Evolutionary conservation across 2,888 invertebrate genomes (phyloP).

Genomic region (Antitype chi): DNA sequence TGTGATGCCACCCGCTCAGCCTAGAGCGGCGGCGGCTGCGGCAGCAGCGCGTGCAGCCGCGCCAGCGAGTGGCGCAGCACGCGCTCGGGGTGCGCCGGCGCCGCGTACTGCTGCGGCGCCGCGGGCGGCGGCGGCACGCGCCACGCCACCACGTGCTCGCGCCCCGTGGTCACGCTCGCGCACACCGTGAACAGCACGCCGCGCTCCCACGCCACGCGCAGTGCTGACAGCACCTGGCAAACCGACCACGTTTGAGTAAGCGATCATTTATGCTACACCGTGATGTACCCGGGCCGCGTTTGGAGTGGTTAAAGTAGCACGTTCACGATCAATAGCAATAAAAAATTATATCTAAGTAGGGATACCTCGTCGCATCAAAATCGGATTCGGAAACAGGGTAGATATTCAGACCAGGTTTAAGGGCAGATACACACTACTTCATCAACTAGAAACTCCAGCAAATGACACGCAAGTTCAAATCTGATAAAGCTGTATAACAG

Average conservation of each 20-base stretch:
- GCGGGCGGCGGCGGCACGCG: conserved; percentile 84
- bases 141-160: conserved; percentile 98
- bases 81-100: conserved; percentile 63
- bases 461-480: no score
- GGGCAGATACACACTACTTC: no score
- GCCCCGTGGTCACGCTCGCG: conserved; percentile 96
- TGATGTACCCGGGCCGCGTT: background rate
- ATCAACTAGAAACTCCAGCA: no score
- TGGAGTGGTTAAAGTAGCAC: background rate
- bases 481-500: no score
- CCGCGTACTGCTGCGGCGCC: conserved; percentile 70
- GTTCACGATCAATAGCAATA: background rate
- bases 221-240: conserved; percentile 92
- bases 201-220: conserved; percentile 96
- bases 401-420: no score
- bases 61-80: conserved; percentile 61
- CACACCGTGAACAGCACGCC: conserved; percentile 96
- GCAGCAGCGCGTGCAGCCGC: conserved; percentile 42
- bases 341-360: background rate
- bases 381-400: background rate
- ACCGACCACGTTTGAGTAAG: background rate
- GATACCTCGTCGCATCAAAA: background rate
- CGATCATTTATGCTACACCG: background rate
- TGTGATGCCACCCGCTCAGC: background rate
- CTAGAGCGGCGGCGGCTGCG: conserved; percentile 49